Conservation (phyloP, 1,140 invertebrate genomes). For the Acromyrmex echinatior region DNA sequence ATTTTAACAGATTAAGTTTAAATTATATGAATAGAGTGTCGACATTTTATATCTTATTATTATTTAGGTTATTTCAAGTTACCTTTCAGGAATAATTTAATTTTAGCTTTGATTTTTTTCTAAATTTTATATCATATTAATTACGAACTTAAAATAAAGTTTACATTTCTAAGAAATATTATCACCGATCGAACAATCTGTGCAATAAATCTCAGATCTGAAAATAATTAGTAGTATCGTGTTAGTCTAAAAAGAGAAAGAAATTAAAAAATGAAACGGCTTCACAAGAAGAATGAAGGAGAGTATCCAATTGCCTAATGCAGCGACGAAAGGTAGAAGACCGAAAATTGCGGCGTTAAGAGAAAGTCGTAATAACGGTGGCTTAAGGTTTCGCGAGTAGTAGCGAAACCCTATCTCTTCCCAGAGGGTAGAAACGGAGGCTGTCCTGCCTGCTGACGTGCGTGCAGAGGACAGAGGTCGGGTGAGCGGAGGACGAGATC, state of each 20-base stretch:
- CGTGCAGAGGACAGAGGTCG: constrained; percentile 47
- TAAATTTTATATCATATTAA: background rate
- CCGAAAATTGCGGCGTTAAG: constrained; percentile 60
- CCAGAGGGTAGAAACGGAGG: background rate
- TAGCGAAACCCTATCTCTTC: constrained; percentile 54
- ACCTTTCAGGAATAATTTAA: background rate
- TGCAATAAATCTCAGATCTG: background rate
- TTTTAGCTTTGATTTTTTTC: background rate
- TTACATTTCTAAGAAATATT: background rate
- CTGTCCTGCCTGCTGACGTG: background rate
- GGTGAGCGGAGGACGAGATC: constrained; percentile 31
- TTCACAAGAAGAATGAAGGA: background rate
- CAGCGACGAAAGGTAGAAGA: background rate
- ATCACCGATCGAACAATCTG: no score
- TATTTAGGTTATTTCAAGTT: background rate
- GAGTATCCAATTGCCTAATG: constrained; percentile 30
- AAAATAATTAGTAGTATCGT: constrained; percentile 1
- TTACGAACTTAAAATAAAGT: background rate
- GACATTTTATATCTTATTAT: background rate
- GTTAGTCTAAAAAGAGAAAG: background rate
- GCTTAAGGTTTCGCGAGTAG: constrained; percentile 56
- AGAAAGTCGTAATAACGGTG: constrained; percentile 64
- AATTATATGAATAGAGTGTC: background rate
- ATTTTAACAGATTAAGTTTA: background rate
- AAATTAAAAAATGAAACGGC: background rate